A percentile compares a stretch with the other conserved stretches of the same genome.
These are phyloP conservation scores for Tetropium fuscum DNA, from an alignment of 2,888 invertebrate species.

Conservation along the genomic window DNA sequence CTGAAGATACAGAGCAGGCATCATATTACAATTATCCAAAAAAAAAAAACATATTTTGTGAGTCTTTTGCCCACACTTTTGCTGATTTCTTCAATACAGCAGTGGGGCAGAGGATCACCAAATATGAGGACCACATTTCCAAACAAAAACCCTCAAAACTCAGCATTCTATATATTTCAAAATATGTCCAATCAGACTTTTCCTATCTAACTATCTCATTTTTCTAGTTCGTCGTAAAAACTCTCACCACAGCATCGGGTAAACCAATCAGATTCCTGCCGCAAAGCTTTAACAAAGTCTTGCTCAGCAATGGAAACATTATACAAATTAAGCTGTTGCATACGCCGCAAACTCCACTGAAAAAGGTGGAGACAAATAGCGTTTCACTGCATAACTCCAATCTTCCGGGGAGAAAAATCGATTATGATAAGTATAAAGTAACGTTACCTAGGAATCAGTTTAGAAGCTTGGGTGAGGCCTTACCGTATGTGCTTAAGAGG, in stretches of 20 bases:
- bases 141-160: no score
- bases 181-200: neutral
- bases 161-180: no score
- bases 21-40: no score
- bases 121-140: no score
- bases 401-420: neutral
- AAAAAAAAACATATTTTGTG: no score
- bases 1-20: no score
- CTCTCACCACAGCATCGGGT: slow-evolving; percentile 36
- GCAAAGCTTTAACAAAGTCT: slow-evolving; percentile 39
- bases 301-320: slow-evolving; percentile 40
- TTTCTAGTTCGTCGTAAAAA: slow-evolving; percentile 13
- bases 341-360: neutral
- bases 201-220: neutral
- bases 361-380: neutral
- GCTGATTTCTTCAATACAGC: no score
- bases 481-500: slow-evolving; percentile 73
- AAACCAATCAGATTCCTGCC: slow-evolving; percentile 43
- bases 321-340: slow-evolving; percentile 22
- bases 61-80: no score
- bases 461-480: slow-evolving; percentile 64
- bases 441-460: slow-evolving; percentile 45
- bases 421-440: slow-evolving; percentile 20
- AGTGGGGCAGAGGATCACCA: no score
- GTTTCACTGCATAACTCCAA: neutral